Conservation (phyloP, 2,797 vertebrate species). For the Glyptemys insculpta region DNA sequence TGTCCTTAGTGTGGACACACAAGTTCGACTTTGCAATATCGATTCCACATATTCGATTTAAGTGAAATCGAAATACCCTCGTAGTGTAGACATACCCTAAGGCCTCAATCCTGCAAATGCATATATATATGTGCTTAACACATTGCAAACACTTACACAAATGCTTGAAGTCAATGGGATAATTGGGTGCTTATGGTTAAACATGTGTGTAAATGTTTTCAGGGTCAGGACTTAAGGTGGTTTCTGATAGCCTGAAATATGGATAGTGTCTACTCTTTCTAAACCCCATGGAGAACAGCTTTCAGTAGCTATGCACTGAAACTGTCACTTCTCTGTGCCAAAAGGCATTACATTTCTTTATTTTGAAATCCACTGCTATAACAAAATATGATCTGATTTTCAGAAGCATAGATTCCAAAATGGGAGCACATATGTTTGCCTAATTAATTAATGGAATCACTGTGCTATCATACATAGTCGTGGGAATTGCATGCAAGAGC, state of each 20-base stretch:
- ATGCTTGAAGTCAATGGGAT: background rate
- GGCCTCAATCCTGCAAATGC: background rate
- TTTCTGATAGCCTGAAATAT: background rate
- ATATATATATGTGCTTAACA: background rate
- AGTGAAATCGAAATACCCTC: no score
- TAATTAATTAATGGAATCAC: background rate
- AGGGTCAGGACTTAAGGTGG: background rate
- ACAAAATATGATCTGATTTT: background rate
- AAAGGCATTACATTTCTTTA: background rate
- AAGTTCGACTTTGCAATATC: no score
- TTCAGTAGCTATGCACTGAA: fast-evolving
- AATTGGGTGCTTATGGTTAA: background rate
- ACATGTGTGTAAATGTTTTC: background rate
- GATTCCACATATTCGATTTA: no score
- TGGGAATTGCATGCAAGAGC: fast-evolving
- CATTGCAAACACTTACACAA: no score
- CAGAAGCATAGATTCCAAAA: background rate
- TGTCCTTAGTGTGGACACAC: no score
- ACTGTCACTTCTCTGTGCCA: background rate
- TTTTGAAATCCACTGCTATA: background rate
- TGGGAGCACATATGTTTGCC: background rate
- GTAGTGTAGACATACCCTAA: no score
- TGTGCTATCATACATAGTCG: background rate
- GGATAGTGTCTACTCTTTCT: background rate
- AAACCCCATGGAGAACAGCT: background rate